Percentiles rank a stretch among this genome's conserved stretches.
These are phyloP conservation scores for Bombycilla garrulus DNA, from an alignment of 2,113 vertebrate species.

Conservation along the genomic window DNA sequence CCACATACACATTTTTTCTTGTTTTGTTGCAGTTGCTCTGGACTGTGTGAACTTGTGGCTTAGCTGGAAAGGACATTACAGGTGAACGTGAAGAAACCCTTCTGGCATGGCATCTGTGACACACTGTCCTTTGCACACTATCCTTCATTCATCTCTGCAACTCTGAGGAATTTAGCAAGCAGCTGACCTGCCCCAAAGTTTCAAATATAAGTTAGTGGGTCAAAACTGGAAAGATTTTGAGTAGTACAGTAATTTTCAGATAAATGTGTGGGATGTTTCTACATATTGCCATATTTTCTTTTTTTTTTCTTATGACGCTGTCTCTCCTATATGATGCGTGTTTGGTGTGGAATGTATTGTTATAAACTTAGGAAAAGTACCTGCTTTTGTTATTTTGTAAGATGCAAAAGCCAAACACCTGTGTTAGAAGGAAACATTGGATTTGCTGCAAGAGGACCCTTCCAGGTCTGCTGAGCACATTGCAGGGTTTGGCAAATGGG, in stretches of 20 bases:
- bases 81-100: neutral
- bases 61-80: neutral
- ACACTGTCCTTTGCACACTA: neutral
- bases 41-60: neutral
- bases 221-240: neutral
- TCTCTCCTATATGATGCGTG: neutral
- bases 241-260: neutral
- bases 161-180: neutral
- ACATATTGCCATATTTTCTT: too few relatives aligned
- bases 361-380: neutral
- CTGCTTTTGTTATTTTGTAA: neutral
- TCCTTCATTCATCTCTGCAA: neutral
- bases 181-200: neutral
- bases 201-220: neutral
- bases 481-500: neutral
- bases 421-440: neutral
- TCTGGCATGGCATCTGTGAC: neutral
- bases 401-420: neutral
- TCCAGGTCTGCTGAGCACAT: neutral
- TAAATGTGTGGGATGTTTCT: neutral
- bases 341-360: neutral
- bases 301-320: neutral
- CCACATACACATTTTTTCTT: rapidly evolving
- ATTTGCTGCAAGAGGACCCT: neutral
- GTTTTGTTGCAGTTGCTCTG: neutral